Evolutionary conservation across 2,888 invertebrate species (phyloP).

Genomic region (Drosophila anomelani): DNA sequence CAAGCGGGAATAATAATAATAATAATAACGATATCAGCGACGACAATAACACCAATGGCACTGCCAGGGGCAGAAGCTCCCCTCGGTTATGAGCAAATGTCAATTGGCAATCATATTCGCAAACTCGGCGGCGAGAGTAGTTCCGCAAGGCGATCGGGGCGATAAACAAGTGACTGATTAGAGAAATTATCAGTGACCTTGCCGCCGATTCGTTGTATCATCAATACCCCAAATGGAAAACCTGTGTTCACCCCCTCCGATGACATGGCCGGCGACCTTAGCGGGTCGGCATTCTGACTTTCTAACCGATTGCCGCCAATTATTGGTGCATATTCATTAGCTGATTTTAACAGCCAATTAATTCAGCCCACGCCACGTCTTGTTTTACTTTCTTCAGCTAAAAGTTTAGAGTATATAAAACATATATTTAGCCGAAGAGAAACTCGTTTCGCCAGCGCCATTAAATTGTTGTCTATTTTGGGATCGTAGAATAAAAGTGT

Average conservation of each 20-base stretch:
- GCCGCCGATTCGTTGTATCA: slow-evolving; percentile 43
- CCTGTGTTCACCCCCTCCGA: slow-evolving; percentile 44
- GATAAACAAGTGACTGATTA: slow-evolving; percentile 68
- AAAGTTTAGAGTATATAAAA: slow-evolving; percentile 9
- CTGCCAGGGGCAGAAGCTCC: slow-evolving; percentile 20
- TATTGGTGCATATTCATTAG: slow-evolving; percentile 38
- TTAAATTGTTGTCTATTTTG: slow-evolving; percentile 39
- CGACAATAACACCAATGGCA: slow-evolving; percentile 38
- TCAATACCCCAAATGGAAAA: slow-evolving; percentile 60
- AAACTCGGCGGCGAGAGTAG: slow-evolving; percentile 39
- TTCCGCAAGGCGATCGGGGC: slow-evolving; percentile 63
- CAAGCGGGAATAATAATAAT: slow-evolving; percentile 17
- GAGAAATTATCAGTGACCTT: slow-evolving; percentile 68
- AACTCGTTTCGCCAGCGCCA: slow-evolving; percentile 39
- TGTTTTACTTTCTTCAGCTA: slow-evolving; percentile 37
- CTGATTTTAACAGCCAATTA: slow-evolving; percentile 9
- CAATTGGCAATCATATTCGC: slow-evolving; percentile 47
- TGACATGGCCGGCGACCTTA: slow-evolving; percentile 48
- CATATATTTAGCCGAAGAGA: slow-evolving; percentile 35
- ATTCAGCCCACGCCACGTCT: slow-evolving; percentile 20
- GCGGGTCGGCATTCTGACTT: slow-evolving; percentile 27
- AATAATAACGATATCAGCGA: slow-evolving; percentile 29
- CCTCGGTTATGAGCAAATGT: slow-evolving; percentile 61
- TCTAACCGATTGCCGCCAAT: slow-evolving; percentile 29
- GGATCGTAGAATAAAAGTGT: slow-evolving; percentile 22